A percentile compares a stretch with the other conserved stretches of the same genome.
These are phyloP conservation scores for Hexactinellida sp. DNA, from an alignment of 37 sponge, comb jelly and placozoan genomes.

Conservation along the genomic window DNA sequence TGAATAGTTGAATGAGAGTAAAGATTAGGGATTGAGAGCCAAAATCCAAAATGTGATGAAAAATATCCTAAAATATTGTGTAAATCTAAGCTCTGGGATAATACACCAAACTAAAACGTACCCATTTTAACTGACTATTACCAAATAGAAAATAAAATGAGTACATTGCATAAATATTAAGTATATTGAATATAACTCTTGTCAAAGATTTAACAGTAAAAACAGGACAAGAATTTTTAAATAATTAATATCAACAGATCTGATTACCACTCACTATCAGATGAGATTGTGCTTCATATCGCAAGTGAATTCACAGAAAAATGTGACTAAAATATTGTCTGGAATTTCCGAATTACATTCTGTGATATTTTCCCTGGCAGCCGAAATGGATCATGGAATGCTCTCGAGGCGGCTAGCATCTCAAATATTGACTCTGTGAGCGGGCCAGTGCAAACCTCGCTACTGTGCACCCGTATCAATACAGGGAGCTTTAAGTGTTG, in stretches of 20 bases:
- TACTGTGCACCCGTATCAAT: background rate
- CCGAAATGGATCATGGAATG: background rate
- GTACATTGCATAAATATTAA: too few species aligned
- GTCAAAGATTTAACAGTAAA: background rate
- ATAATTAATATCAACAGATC: background rate
- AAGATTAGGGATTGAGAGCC: too few species aligned
- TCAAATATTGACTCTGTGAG: background rate
- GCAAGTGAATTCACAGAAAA: background rate
- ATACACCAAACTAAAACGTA: too few species aligned
- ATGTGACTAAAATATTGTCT: background rate
- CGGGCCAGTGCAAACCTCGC: background rate
- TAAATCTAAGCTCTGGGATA: too few species aligned
- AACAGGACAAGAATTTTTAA: background rate
- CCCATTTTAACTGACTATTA: too few species aligned
- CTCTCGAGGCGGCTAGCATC: background rate
- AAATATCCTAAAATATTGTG: too few species aligned
- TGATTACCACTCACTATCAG: background rate
- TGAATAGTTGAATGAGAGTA: too few species aligned
- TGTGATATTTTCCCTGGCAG: background rate
- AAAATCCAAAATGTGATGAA: too few species aligned
- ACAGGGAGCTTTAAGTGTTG: background rate
- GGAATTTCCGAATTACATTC: background rate
- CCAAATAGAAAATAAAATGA: too few species aligned
- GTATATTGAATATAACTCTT: too few species aligned
- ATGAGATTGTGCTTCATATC: background rate